Base-by-base conservation (phyloP, 2,888 invertebrate species). In the Yponomeuta plumbellus region DNA sequence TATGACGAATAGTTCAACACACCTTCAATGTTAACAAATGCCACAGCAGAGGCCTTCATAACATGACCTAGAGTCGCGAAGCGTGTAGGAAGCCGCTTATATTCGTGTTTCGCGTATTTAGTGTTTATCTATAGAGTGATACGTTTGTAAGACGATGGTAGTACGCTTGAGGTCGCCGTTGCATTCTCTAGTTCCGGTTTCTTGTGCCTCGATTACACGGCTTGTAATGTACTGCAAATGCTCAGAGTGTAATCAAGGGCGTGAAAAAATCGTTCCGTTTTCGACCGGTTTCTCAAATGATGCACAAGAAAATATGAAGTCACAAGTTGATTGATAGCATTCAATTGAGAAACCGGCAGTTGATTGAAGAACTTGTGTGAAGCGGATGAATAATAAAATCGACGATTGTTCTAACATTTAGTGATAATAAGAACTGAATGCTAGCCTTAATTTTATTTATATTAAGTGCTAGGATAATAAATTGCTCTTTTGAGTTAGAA, bases 381-480 rank as follows among this genome's bases (percentile, higher is more conserved):
- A 52, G 44, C 71, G 71, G 70, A 74, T 59, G 13, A 59, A 59
- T 13, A 59, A 13, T 21, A 22, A 21, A 59, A 59, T 22, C 59
- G 59, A 59, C 59, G 76, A 73, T 74, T 74, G 77, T 79, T 83
- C 77, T 83, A 81, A 84, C 81, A 78, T 80, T 75, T 82, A 83
- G 80, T 82, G 81, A 81, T 85, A 83, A 85, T 88, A 87, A 86
- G 89, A 91, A 90, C 89, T 90, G 88, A 89, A 83, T 82, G 87
- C 86, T 90, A 88, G 89, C 88, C 88, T 88, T 90, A 87, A 88
- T 86, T 87, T 88, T 83, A 88, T 88, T 90, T 88, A 89, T 86
- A 78, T 84, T 87, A 89, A 89, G 88, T 84, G 85, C 83, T 89
- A 91, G 89, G 83, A 80, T 85, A 86, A 88, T 88, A 88, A 91